Evolutionary conservation across 2,797 vertebrate species (phyloP).

Genomic region (Urocyon cinereoargenteus): DNA sequence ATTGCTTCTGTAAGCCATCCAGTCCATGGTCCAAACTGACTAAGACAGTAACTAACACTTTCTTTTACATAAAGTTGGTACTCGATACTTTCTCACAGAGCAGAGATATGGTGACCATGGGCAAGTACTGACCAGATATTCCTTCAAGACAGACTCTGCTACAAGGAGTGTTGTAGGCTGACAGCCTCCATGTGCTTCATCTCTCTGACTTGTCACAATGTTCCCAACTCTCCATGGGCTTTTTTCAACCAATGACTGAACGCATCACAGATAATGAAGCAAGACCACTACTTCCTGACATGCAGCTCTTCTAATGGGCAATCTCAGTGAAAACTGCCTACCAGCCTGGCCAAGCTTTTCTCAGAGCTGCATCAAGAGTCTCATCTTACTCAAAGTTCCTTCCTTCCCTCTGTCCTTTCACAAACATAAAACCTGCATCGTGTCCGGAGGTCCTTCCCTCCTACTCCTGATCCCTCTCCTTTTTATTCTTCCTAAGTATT

Average conservation of each 20-base stretch:
- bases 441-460: not conserved
- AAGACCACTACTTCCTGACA: not conserved
- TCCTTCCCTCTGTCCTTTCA: not conserved
- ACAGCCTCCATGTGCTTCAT: no score
- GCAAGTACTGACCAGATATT: not conserved
- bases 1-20: not conserved
- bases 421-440: not conserved
- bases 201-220: not conserved
- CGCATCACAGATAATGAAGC: accelerated
- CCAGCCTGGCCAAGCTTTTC: not conserved
- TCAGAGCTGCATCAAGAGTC: not conserved
- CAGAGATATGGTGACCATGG: not conserved
- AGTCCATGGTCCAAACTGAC: not conserved
- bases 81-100: not conserved
- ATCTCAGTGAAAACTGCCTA: accelerated
- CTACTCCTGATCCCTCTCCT: not conserved
- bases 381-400: no score
- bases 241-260: not conserved
- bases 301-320: no score
- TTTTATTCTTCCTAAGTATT: not conserved
- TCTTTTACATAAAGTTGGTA: not conserved
- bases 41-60: not conserved
- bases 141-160: not conserved
- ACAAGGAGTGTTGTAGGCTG: not conserved
- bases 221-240: not conserved